Base-by-base conservation (phyloP, 2,888 invertebrate species). In the Stenodera caucasica region DNA sequence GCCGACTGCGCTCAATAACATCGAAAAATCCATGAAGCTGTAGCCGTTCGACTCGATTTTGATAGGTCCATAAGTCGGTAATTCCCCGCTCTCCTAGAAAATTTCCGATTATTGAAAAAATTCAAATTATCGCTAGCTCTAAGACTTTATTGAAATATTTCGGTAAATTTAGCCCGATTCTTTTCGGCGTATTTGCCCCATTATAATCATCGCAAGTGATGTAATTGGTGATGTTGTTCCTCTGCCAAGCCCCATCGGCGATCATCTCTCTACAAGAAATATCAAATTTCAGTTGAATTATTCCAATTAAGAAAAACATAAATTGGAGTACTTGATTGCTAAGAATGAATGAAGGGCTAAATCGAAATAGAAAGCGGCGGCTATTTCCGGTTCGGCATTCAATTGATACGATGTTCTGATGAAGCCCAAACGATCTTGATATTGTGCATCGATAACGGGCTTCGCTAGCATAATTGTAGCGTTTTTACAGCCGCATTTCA, bases 281-380 rank as follows among this genome's bases (percentile, higher is more conserved):
- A 35, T 15, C 18, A 11, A 53, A 54, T 30, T 32, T 23, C n/a
- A 9, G 11, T 32, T 12, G 14, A 45, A 26, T 14, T 14, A n/a
- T n/a, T n/a, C n/a, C n/a, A n/a, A n/a, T n/a, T n/a, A n/a, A n/a
- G n/a, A 37, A 14, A 37, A 50, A 15, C 4, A 30, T 37, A 21
- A 6, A 21, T 12, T 3, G 26, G 72, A 83, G 83, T 84, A 90
- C 91, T 88, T 90, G 66, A 91, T 82, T 7, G 91, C 85, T 69
- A 90, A 80, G 73, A 92, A 87, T 3, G 91, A 86, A 68, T 90
- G 83, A 60, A 91, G 78, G 23, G 90, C 87, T 64, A 96, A 80
- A 80, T 96, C 96, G 79, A 94, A 95, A 81, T 95, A 94, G 80
- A 96, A 95, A 5, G 91, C 90, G 0, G 91, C 88, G 45, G 89